Base-by-base conservation (phyloP, 2,888 invertebrate genomes). In the Philonicus albiceps region DNA sequence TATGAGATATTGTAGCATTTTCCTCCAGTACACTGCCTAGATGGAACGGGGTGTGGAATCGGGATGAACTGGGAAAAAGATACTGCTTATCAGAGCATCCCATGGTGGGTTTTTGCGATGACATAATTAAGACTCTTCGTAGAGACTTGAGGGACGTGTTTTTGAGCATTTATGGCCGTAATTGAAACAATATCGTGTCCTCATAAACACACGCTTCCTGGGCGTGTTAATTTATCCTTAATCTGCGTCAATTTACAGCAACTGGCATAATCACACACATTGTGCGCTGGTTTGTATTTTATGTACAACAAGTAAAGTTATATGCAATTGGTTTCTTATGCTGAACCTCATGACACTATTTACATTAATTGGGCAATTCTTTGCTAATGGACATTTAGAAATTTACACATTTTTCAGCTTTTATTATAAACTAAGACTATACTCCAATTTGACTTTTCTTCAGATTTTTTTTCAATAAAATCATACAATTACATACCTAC, bases 141-240 rank as follows among this genome's bases (percentile, higher is more conserved):
- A 76, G 34, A n/a, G 13, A 40, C 8, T 43, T 76, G 13, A 19
- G 40, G 64, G 40, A 40, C 40, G 40, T 40, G 76, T 37, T 76
- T 43, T 76, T 4, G 37, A 22, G 13, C 40, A 22, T 76, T 34
- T 76, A 64, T 22, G 64, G 31, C 31, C 19, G 34, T 74, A 74
- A 74, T 34, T 74, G 74, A 34, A 74, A n/a, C 74, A 34, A 74
- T 74, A 34, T 74, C 74, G 34, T 31, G 34, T 31, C 74, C n/a
- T 74, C n/a, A 31, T 74, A 74, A 74, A 74, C 31, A 74, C 34
- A 74, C 74, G 11, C 34, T 34, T 30, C 1, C 37, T 6, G 11
- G 37, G 40, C 37, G 40, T 76, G 76, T 76, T 76, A 76, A 76
- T 76, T 76, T 76, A 76, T 76, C 37, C 76, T 76, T 37, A 76